A percentile compares a stretch with the other conserved stretches of the same genome.
These are phyloP conservation scores for Macropis europaea DNA, from an alignment of 2,888 invertebrate genomes.

Conservation along the genomic window DNA sequence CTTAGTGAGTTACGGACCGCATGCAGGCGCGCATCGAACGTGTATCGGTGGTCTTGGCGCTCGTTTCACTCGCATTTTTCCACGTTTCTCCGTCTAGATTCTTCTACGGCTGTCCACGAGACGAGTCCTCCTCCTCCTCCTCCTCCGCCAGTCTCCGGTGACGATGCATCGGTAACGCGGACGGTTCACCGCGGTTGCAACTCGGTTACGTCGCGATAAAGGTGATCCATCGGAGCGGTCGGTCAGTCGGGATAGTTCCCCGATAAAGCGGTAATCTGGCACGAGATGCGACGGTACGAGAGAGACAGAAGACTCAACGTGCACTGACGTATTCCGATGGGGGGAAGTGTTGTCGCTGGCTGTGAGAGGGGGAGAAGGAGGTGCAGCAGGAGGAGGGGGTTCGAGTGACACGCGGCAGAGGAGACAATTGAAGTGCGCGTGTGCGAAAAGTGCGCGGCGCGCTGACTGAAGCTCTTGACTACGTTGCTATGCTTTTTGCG, in stretches of 20 bases:
- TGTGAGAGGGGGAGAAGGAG: not conserved
- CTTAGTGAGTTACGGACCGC: constrained; percentile 75
- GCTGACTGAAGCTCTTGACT: constrained; percentile 13
- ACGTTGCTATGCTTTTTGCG: constrained; percentile 23
- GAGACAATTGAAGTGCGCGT: constrained; percentile 41
- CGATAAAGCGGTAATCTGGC: not conserved
- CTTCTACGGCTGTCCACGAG: no score
- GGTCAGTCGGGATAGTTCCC: not conserved
- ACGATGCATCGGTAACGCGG: not conserved
- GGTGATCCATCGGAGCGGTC: no score
- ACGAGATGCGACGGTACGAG: not conserved
- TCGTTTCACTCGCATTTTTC: constrained; percentile 5
- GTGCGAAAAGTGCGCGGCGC: constrained; percentile 44
- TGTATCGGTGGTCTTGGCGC: constrained; percentile 20
- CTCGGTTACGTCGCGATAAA: not conserved
- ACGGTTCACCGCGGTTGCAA: not conserved
- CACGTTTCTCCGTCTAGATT: constrained; percentile 10
- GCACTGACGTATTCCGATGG: not conserved
- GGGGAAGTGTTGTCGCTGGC: not conserved
- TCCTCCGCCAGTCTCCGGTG: no score
- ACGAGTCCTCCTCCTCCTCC: not conserved
- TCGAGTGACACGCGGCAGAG: constrained; percentile 22
- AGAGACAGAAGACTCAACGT: constrained; percentile 3
- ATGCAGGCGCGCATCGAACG: constrained; percentile 64
- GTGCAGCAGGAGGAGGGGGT: constrained; percentile 3